These are phyloP conservation scores for Natrix natrix DNA, from an alignment of 2,797 vertebrate genomes.

Conservation along the genomic window DNA sequence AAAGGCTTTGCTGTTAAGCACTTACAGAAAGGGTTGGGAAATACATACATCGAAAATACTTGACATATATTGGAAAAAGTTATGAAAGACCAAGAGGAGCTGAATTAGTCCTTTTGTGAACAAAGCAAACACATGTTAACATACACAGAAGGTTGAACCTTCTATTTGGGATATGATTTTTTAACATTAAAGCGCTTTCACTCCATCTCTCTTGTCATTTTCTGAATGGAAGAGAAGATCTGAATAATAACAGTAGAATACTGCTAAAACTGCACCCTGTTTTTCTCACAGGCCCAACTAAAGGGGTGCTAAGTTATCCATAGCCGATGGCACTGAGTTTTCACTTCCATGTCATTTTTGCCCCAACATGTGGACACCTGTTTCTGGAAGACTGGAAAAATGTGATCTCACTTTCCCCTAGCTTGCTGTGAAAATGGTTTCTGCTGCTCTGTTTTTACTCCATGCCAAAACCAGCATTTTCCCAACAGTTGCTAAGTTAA, in stretches of 20 bases:
- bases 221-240: background rate
- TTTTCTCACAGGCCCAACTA: slow-evolving; percentile 16
- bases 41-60: background rate
- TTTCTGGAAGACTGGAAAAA: background rate
- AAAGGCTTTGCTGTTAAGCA: background rate
- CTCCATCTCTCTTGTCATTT: background rate
- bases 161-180: background rate
- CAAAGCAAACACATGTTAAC: background rate
- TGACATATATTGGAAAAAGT: background rate
- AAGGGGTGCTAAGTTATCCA: background rate
- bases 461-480: background rate
- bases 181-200: background rate
- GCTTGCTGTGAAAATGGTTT: background rate
- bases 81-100: background rate
- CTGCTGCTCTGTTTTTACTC: background rate
- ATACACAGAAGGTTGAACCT: background rate
- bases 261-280: background rate
- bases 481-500: background rate
- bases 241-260: background rate
- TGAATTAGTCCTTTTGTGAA: background rate
- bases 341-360: background rate
- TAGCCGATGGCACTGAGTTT: slow-evolving; percentile 14
- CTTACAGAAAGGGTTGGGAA: background rate
- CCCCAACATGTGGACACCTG: background rate
- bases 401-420: background rate